Evolutionary conservation across 2,888 invertebrate genomes (phyloP).

Genomic region (Gari tellinella): DNA sequence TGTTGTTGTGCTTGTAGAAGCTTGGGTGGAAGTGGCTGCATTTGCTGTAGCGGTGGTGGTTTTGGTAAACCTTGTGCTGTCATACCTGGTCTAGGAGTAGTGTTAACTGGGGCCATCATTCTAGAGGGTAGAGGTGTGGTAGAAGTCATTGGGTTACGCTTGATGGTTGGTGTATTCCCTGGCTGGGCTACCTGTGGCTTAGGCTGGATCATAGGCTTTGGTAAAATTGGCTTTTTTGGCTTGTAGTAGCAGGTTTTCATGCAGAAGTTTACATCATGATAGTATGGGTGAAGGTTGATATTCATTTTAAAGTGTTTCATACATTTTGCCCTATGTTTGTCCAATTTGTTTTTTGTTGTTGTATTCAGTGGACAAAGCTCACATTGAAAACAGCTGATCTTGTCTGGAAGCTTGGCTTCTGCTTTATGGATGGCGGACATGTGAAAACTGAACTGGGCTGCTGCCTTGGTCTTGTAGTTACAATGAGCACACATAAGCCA

Average conservation of each 20-base stretch:
- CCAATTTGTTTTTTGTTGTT: constrained; percentile 95
- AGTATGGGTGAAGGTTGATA: constrained; percentile 90
- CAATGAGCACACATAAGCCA: constrained; percentile 92
- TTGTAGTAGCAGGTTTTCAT: constrained; percentile 78
- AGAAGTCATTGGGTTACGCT: constrained; percentile 9
- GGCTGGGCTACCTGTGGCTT: constrained; percentile 8
- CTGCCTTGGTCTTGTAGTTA: constrained; percentile 89
- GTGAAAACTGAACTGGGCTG: constrained; percentile 90
- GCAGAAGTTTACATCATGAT: constrained; percentile 77
- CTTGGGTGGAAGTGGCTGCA: not conserved
- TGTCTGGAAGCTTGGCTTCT: constrained; percentile 92
- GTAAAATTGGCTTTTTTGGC: constrained; percentile 48
- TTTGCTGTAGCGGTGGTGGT: not conserved
- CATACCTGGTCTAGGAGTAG: not conserved
- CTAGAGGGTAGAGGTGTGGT: no score
- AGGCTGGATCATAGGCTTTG: constrained; percentile 20
- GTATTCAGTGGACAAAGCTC: constrained; percentile 97
- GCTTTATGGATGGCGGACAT: constrained; percentile 96
- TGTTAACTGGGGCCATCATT: not conserved
- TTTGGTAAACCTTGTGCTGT: constrained; percentile 1
- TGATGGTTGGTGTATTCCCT: not conserved
- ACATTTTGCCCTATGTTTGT: constrained; percentile 94
- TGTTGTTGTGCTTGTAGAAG: no score
- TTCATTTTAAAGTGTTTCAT: constrained; percentile 95
- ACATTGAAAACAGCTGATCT: constrained; percentile 95